Evolutionary conservation across 2,113 vertebrate genomes (phyloP).

Genomic region (Urocolius indicus): DNA sequence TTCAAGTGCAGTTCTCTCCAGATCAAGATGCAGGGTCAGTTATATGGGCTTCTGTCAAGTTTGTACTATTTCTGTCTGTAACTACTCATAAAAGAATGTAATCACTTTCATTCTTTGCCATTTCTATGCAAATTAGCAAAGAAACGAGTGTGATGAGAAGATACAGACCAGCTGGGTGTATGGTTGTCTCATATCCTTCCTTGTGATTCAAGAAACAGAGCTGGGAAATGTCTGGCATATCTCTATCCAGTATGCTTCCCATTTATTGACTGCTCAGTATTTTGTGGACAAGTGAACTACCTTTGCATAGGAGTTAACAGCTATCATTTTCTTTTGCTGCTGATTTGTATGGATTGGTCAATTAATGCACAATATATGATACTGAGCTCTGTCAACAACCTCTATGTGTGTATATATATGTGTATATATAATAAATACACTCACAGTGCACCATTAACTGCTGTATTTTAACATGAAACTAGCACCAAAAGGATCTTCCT

Average conservation of each 20-base stretch:
- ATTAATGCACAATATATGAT: neutral
- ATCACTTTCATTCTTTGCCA: neutral
- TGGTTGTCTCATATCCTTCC: neutral
- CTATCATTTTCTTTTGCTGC: neutral
- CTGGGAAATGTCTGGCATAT: neutral
- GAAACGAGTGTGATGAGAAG: neutral
- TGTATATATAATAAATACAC: neutral
- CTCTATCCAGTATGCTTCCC: neutral
- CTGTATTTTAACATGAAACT: neutral
- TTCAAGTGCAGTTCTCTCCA: neutral
- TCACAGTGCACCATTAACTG: neutral
- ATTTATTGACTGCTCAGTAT: neutral
- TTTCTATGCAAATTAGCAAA: neutral
- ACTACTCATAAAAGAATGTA: neutral
- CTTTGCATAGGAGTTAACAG: neutral
- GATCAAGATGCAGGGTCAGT: neutral
- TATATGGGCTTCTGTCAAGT: neutral
- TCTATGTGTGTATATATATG: neutral
- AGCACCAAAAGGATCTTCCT: constrained; percentile 36
- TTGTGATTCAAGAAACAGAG: neutral
- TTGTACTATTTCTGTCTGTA: neutral
- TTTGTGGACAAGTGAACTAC: neutral
- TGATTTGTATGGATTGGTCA: neutral
- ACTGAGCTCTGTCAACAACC: neutral
- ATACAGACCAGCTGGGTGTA: neutral